Base-by-base conservation (phyloP, 2,113 vertebrate genomes). In the Proterorhinus semilunaris region DNA sequence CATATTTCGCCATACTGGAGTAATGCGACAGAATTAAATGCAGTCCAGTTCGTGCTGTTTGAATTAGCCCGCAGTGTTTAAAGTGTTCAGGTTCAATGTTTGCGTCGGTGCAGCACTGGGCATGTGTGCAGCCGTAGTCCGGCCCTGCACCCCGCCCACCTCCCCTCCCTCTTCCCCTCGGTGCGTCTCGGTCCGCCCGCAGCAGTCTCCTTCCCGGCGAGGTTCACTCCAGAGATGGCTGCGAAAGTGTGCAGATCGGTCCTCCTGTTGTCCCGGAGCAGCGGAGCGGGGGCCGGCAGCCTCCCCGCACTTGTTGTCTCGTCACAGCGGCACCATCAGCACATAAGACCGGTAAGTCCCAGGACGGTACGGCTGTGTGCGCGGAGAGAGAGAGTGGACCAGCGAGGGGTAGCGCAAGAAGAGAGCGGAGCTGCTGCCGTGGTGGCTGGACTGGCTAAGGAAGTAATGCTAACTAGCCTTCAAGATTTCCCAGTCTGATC, bases 161-260 rank as follows among this genome's bases (percentile, higher is more conserved):
- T 65, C 71, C 27, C 85, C 87, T 74, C 85, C 82, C 79, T 80
- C 86, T 85, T 74, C 79, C 82, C 82, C 43, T 88, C 85, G 80
- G 87, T 88, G 87, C 81, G 87, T 84, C 89, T 92, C 80, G 85
- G 88, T 91, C 91, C 82, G 89, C 89, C 92, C 86, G 92, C 92
- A 92, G 93, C 91, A 86, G 80, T 92, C 87, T 90, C 89, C 85
- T 90, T 90, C 83, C 79, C 87, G 86, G 87, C 86, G 78, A 86
- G 90, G 17, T 74, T 90, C 89, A 91, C 89, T 90, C 72, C 83
- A 91, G 92, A 90, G 90, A 94, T 94, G 93, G 93, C 93, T 90
- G 92, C 89, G 84, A 93, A 92, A 92, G 92, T 92, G 90, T 93
- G 90, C 86, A 92, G 93, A 81, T 91, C 90, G 66, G 87, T 92